phyloP scores from a whole-genome alignment of 1,140 invertebrate genomes.

The Eupeodes corollae region DNA sequence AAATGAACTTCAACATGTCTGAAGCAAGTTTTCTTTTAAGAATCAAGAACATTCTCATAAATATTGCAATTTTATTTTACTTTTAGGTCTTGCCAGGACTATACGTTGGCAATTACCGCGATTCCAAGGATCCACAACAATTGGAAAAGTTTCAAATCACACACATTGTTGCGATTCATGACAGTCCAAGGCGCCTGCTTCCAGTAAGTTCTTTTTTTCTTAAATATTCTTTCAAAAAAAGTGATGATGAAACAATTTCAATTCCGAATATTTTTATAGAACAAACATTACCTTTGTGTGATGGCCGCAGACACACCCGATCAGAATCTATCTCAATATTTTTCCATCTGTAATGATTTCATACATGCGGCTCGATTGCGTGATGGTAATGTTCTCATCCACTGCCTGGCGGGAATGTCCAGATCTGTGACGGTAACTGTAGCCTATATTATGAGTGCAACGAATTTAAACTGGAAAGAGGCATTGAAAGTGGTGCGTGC shows the following conservation, averaged over 20 bases:
- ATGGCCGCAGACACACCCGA: slow-evolving; percentile 84
- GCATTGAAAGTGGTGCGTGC: slow-evolving; percentile 84
- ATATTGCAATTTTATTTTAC: not conserved
- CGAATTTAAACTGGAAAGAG: slow-evolving; percentile 83
- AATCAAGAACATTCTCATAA: not conserved
- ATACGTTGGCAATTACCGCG: slow-evolving; percentile 78
- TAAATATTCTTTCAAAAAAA: not conserved
- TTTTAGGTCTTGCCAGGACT: slow-evolving; percentile 72
- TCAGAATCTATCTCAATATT: slow-evolving; percentile 87
- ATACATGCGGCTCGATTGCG: slow-evolving; percentile 81
- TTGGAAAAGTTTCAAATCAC: slow-evolving; percentile 82
- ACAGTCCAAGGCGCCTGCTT: slow-evolving; percentile 75
- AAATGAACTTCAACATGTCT: not conserved
- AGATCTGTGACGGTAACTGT: slow-evolving; percentile 89
- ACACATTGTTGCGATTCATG: slow-evolving; percentile 91
- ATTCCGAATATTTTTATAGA: slow-evolving; percentile 49
- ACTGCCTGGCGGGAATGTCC: slow-evolving; percentile 93
- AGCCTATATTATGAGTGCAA: slow-evolving; percentile 76
- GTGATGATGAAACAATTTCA: not conserved
- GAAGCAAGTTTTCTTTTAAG: not conserved
- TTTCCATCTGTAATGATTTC: slow-evolving; percentile 88
- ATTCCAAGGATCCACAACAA: slow-evolving; percentile 84
- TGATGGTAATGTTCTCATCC: slow-evolving; percentile 86
- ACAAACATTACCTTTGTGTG: slow-evolving; percentile 90
- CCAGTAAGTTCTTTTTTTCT: slow-evolving; percentile 46